These are phyloP conservation scores for Dromas ardeola DNA, from an alignment of 2,113 vertebrate genomes.

Conservation along the genomic window DNA sequence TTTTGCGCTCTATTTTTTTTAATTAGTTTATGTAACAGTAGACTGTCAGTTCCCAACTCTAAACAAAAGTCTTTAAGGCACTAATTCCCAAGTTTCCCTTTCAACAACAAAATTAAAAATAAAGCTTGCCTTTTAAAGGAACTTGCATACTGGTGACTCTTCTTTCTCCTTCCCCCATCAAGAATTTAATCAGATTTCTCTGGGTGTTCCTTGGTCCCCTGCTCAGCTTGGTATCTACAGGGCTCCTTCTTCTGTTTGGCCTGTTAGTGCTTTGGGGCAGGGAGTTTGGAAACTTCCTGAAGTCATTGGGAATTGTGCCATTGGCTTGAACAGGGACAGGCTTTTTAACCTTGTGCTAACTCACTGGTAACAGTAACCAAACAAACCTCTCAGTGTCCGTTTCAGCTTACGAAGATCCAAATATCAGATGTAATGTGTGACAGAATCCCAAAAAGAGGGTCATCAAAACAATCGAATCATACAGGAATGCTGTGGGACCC, in stretches of 20 bases:
- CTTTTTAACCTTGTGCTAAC: slow-evolving; percentile 33
- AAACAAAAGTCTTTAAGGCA: not conserved
- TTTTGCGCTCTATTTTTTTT: not conserved
- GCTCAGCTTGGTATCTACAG: not conserved
- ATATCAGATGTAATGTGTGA: slow-evolving; percentile 55
- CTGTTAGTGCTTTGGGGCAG: slow-evolving; percentile 3
- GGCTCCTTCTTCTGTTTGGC: not conserved
- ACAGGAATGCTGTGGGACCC: slow-evolving; percentile 56
- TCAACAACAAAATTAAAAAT: not conserved
- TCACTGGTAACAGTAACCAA: slow-evolving; percentile 28
- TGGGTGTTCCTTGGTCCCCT: not conserved
- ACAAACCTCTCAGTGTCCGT: slow-evolving; percentile 24
- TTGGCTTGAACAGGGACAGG: not conserved
- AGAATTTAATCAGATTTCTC: not conserved
- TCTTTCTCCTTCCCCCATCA: not conserved
- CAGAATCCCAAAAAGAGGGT: slow-evolving; percentile 53
- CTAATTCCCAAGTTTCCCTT: not conserved
- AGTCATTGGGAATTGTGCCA: not conserved
- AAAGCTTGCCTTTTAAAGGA: not conserved
- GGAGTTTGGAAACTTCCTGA: slow-evolving; percentile 6
- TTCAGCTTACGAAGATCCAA: slow-evolving; percentile 55
- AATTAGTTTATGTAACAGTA: not conserved
- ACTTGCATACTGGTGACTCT: not conserved
- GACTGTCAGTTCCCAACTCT: not conserved
- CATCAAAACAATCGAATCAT: slow-evolving; percentile 59